Evolutionary conservation across 2,797 vertebrate species (phyloP), one percentile per base, ranked within the genome.

Genomic region (Sandelia bainsii): DNA sequence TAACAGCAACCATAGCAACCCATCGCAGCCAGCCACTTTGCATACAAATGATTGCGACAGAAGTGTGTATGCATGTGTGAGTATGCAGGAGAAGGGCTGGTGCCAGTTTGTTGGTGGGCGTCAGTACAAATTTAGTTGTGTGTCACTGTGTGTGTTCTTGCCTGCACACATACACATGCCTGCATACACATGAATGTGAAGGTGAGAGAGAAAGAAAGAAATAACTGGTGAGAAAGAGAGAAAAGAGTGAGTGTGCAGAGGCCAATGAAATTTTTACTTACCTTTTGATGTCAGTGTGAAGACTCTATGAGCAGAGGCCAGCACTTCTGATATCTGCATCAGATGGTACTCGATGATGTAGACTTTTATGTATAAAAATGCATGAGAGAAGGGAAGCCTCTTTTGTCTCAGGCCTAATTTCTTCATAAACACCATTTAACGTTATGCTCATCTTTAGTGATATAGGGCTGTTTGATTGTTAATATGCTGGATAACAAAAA

Each of bases 1-100:
- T 85, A 91, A 85, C 88, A 76, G 88, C 76, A 90, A 87, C 92
- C 91, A 92, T 93, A 83, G 92, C 90, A 92, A 91, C 90, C 73
- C 70, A 49, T 82, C 19, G 32, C 81, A 85, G 78, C 67, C 79
- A 83, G 74, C 79, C 80, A 83, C 86, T 89, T 89, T 89, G 92
- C 89, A 92, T 93, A 85, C 82, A 92, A 90, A 91, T 86, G 76
- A 90, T 71, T 82, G 80, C 68, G 82, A 89, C 83, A 84, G 70
- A 87, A 85, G 82, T 86, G 82, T 79, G 75, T 77, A 62, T 82
- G 84, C 77, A 88, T 88, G 77, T 82, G 83, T 84, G 80, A 83
- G 74, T 81, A 81, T 88, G 85, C 79, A 81, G 82, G 81, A 78
- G 75, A 81, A 77, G 76, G 81, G 83, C 80, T 64, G 81, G 60